Conservation (phyloP, 2,888 invertebrate genomes). For the Mimas tiliae region DNA sequence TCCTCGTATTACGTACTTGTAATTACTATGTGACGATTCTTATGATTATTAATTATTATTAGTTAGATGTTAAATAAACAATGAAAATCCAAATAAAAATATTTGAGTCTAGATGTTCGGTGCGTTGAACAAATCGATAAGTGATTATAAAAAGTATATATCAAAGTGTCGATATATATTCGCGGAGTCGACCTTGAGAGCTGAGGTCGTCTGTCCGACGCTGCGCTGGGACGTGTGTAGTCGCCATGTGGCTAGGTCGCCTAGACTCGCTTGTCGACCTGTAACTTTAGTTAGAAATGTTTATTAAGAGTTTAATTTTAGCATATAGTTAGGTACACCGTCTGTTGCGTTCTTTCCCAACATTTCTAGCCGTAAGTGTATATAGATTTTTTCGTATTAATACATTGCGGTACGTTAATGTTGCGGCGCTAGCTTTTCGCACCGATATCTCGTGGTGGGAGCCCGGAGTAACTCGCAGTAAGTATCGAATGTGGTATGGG, state of each 20-base stretch:
- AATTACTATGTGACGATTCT: slow-evolving; percentile 49
- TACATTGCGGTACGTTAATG: slow-evolving; percentile 33
- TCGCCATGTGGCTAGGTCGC: slow-evolving; percentile 2
- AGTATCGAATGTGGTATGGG: neutral
- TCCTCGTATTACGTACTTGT: slow-evolving; percentile 23
- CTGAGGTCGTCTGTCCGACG: neutral
- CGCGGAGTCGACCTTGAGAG: neutral
- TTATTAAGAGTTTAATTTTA: slow-evolving; percentile 30
- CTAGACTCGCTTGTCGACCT: slow-evolving; percentile 1
- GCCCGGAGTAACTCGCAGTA: slow-evolving; percentile 13
- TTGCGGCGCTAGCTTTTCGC: slow-evolving; percentile 49
- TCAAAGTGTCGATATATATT: slow-evolving; percentile 9
- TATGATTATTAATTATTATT: slow-evolving; percentile 53
- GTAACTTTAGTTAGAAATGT: slow-evolving; percentile 17
- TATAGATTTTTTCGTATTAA: slow-evolving; percentile 37
- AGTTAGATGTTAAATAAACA: slow-evolving; percentile 49
- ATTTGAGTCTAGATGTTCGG: slow-evolving; percentile 46
- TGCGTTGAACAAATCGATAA: slow-evolving; percentile 44
- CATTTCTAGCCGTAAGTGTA: slow-evolving; percentile 42
- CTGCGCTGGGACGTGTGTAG: neutral
- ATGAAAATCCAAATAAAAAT: slow-evolving; percentile 49
- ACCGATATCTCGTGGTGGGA: slow-evolving; percentile 41
- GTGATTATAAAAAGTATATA: neutral
- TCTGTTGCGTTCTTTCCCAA: slow-evolving; percentile 43
- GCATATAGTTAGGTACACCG: slow-evolving; percentile 36